Conservation (phyloP, 1,140 invertebrate species). For the Ips typographus region DNA sequence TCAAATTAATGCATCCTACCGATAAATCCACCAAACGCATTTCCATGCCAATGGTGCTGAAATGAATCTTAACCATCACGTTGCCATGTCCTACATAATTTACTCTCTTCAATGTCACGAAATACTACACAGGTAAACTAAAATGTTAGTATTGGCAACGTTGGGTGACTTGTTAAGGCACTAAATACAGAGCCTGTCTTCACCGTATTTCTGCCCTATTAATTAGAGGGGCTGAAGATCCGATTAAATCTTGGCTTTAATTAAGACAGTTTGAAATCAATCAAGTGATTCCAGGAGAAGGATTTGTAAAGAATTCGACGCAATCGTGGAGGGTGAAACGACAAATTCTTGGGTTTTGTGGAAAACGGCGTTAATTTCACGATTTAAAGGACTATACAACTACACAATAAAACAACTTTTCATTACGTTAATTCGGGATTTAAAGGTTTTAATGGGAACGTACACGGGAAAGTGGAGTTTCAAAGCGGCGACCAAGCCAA, state of each 20-base stretch:
- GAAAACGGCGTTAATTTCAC: too few species aligned
- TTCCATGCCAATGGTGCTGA: background rate
- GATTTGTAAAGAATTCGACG: background rate
- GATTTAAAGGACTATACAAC: too few species aligned
- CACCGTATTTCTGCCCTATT: slow-evolving; percentile 24
- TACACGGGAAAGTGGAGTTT: background rate
- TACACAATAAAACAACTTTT: too few species aligned
- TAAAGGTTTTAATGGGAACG: too few species aligned
- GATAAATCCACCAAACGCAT: background rate
- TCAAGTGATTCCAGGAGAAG: slow-evolving; percentile 2
- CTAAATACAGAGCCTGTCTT: slow-evolving; percentile 11
- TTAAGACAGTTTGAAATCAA: slow-evolving; percentile 28
- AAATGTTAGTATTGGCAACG: background rate
- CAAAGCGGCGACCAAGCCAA: slow-evolving; percentile 10
- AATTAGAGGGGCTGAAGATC: slow-evolving; percentile 24
- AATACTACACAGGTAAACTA: background rate
- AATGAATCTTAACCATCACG: background rate
- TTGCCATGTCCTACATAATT: background rate
- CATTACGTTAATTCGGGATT: too few species aligned
- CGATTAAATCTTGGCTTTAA: slow-evolving; percentile 32
- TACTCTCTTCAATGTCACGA: background rate
- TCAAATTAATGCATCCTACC: background rate
- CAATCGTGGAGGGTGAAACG: background rate
- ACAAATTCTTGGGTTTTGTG: too few species aligned
- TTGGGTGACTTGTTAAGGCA: background rate